Evolutionary conservation across 2,797 vertebrate species (phyloP), one percentile per base, ranked within the genome.

Genomic region (Poeciliopsis paucimaculata): DNA sequence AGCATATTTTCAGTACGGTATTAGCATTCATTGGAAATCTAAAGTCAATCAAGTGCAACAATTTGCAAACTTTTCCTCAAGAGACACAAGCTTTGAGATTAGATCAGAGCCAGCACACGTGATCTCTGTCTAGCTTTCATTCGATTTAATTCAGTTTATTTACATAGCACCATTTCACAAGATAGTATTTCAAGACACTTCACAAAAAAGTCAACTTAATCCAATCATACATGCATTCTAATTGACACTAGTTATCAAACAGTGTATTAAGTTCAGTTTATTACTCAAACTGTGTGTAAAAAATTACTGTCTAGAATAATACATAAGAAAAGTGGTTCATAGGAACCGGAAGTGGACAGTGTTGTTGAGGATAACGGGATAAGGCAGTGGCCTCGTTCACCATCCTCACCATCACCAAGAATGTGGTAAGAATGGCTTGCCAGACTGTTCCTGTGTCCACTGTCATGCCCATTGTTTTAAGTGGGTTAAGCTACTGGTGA

Each of bases 1-100:
- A 46, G 79, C 77, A 36, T 82, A 75, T 78, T 82, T 86, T 76
- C 79, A 83, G 76, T 62, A 70, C 66, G 77, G n/a, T 79, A 47
- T 80, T 75, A 28, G 39, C 53, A 62, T 76, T 66, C 7, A 53
- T 78, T 49, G 51, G 80, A 77, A 84, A 73, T 60, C 45, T 46
- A 28, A 46, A 57, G 51, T 84, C 82, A 64, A 18, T 81, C 72
- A 39, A 62, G 26, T 74, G 73, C 36, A 73, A 26, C 62, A 26
- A 23, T 66, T 80, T 76, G 31, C 55, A 82, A 75, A 77, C 39
- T 23, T 70, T 60, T 57, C 71, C 73, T 76, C 64, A 43, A 26
- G 51, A 82, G 79, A 77, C 39, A 1, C n/a, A 57, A 62, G 31
- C 39, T 85, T 57, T 55, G 2, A 20, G 43, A 6, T 26, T 10